A percentile compares a stretch with the other conserved stretches of the same genome.
Conservation (phyloP, 2,797 vertebrate species). For the Nannoperca obscura region DNA sequence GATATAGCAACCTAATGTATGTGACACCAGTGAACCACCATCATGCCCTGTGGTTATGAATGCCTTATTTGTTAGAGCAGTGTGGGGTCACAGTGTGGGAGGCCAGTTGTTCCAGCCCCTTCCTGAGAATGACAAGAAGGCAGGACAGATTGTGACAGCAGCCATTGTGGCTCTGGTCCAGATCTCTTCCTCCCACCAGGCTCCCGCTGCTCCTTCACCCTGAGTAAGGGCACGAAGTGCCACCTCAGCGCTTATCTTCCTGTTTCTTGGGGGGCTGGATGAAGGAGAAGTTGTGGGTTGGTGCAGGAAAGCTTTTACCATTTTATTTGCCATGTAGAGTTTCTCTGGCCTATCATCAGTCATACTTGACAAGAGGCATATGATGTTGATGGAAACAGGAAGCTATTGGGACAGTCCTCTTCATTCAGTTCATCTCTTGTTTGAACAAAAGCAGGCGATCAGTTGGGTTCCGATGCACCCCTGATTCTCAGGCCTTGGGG, state of each 20-base stretch:
- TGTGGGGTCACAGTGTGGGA: slow-evolving; percentile 75
- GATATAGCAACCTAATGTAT: slow-evolving; percentile 59
- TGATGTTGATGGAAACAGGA: slow-evolving; percentile 43
- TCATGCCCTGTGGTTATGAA: slow-evolving; percentile 61
- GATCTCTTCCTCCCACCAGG: slow-evolving; percentile 76
- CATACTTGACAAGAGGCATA: slow-evolving; percentile 36
- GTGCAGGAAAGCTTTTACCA: slow-evolving; percentile 18
- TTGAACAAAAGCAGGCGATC: slow-evolving; percentile 33
- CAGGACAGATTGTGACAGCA: slow-evolving; percentile 79
- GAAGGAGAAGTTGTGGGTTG: slow-evolving; percentile 12
- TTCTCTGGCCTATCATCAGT: slow-evolving; percentile 24
- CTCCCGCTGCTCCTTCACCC: slow-evolving; percentile 65
- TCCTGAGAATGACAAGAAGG: slow-evolving; percentile 76
- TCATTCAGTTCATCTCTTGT: slow-evolving; percentile 7
- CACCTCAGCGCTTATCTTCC: slow-evolving; percentile 68
- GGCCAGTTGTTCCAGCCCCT: slow-evolving; percentile 77
- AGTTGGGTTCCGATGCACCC: slow-evolving; percentile 57
- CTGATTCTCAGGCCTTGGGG: slow-evolving; percentile 78
- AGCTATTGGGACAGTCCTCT: slow-evolving; percentile 33
- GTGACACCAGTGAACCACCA: slow-evolving; percentile 58
- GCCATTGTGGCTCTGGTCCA: slow-evolving; percentile 79
- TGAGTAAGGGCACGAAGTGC: slow-evolving; percentile 34
- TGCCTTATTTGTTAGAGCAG: slow-evolving; percentile 75
- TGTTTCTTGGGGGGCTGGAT: slow-evolving; percentile 47
- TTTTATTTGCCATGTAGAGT: slow-evolving; percentile 36